Base-by-base conservation (phyloP, 2,888 invertebrate genomes). In the Globia sparganii region DNA sequence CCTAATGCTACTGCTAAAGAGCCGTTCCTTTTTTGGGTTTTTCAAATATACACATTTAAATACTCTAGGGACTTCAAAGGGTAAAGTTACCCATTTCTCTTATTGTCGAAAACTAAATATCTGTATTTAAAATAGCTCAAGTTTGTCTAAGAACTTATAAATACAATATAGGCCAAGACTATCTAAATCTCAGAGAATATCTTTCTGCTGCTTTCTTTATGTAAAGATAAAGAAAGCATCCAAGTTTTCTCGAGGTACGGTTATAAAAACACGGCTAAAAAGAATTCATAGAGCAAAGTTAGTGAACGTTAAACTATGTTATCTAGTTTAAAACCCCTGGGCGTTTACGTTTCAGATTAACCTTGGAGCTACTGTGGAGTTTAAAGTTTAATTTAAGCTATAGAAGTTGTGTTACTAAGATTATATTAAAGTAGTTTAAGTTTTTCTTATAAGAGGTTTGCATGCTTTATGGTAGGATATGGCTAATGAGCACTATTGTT, bases 231-330 rank as follows among this genome's bases (percentile, higher is more conserved):
- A 73, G 37, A 49, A 69, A 78, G 66, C 70, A 65, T 28, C 25
- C 56, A 62, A 71, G 61, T 73, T 79, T 67, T 65, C 77, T 67
- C 56, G 31, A 69, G 43, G 31, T 66, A 56, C 21, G 25, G 61
- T 37, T 69, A 73, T 78, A 83, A 85, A 83, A 81, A 77, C 37
- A 69, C 56, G 72, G 67, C 78, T 80, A 70, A 81, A 81, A 85
- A 82, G 69, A 69, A 86, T 78, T 80, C 83, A 71, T 75, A 75
- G 67, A 70, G 53, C 28, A 43, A 86, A 89, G 87, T 88, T 87
- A 85, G 77, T 81, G 75, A 86, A 88, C 84, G 86, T 81, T 87
- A 87, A 91, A 91, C 83, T 87, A 85, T 75, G 81, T 91, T 90
- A 91, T 89, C 84, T 86, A 89, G 88, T 90, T 89, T 84, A 84